These are phyloP conservation scores for Polia nebulosa DNA, from an alignment of 2,888 invertebrate species.

Conservation along the genomic window DNA sequence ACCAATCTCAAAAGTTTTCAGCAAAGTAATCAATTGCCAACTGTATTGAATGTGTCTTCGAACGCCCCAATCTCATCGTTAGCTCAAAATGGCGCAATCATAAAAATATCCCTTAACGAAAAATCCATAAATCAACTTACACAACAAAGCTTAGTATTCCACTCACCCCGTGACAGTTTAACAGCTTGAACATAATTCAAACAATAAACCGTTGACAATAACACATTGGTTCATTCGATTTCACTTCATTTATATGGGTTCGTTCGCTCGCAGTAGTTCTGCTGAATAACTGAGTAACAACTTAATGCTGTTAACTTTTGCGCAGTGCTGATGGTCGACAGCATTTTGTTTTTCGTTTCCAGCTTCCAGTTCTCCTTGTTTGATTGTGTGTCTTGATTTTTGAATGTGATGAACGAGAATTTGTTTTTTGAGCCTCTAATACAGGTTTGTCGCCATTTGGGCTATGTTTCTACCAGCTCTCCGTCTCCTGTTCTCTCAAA, in stretches of 20 bases:
- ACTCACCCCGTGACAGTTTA: conserved; percentile 54
- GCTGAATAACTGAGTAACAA: conserved; percentile 61
- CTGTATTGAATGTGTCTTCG: neutral
- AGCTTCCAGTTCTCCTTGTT: conserved; percentile 32
- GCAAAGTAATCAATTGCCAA: neutral
- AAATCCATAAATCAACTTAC: conserved; percentile 40
- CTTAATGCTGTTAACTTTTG: conserved; percentile 59
- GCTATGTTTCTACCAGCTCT: neutral
- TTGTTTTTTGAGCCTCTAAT: conserved; percentile 7
- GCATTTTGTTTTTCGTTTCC: conserved; percentile 51
- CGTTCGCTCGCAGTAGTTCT: conserved; percentile 51
- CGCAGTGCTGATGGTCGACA: conserved; percentile 40
- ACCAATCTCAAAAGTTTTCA: neutral
- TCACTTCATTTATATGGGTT: conserved; percentile 54
- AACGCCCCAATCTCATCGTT: neutral
- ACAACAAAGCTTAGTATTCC: conserved; percentile 47
- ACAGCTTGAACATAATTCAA: conserved; percentile 62
- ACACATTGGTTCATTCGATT: conserved; percentile 59
- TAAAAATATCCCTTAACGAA: conserved; percentile 21
- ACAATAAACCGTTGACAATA: conserved; percentile 62
- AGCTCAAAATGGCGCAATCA: neutral
- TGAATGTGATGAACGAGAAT: conserved; percentile 21
- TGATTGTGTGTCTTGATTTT: conserved; percentile 54
- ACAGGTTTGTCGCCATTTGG: neutral
- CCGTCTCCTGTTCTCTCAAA: neutral